A percentile compares a stretch with the other conserved stretches of the same genome.
Evolutionary conservation across 37 sponge, comb jelly and placozoan genomes (phyloP).

Genomic region (Dysidea cf. avara): DNA sequence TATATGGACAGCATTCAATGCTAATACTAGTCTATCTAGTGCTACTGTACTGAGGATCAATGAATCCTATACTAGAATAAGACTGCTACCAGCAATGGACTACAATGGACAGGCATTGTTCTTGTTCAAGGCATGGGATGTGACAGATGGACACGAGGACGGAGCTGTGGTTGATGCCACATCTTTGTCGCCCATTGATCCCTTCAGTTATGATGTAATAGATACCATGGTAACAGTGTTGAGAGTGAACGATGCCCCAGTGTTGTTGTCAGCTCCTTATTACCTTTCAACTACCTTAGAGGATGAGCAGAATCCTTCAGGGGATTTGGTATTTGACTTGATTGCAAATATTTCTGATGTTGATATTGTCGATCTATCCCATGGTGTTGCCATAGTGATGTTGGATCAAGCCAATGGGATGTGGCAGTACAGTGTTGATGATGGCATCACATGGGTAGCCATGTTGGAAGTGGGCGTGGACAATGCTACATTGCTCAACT

Average conservation of each 20-base stretch:
- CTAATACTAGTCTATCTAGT: constrained; percentile 16
- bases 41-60: constrained; percentile 62
- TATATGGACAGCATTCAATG: constrained; percentile 59
- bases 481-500: constrained; percentile 66
- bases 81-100: constrained; percentile 73
- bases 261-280: constrained; percentile 41
- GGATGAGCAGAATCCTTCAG: constrained; percentile 54
- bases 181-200: constrained; percentile 41
- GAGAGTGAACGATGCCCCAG: constrained; percentile 83
- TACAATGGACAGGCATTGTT: constrained; percentile 60
- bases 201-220: constrained; percentile 55
- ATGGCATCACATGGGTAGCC: constrained; percentile 64
- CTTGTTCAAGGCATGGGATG: constrained; percentile 83
- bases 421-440: constrained; percentile 72
- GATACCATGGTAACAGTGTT: constrained; percentile 34
- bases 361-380: constrained; percentile 38
- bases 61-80: constrained; percentile 41
- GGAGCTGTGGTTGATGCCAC: constrained; percentile 63
- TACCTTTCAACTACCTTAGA: constrained; percentile 60
- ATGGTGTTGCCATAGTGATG: constrained; percentile 72
- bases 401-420: constrained; percentile 67
- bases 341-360: constrained; percentile 59
- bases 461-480: constrained; percentile 37
- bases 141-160: constrained; percentile 43
- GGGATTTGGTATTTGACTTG: constrained; percentile 57